phyloP scores from a whole-genome alignment of 2,113 vertebrate species.

The Thunnus thynnus region DNA sequence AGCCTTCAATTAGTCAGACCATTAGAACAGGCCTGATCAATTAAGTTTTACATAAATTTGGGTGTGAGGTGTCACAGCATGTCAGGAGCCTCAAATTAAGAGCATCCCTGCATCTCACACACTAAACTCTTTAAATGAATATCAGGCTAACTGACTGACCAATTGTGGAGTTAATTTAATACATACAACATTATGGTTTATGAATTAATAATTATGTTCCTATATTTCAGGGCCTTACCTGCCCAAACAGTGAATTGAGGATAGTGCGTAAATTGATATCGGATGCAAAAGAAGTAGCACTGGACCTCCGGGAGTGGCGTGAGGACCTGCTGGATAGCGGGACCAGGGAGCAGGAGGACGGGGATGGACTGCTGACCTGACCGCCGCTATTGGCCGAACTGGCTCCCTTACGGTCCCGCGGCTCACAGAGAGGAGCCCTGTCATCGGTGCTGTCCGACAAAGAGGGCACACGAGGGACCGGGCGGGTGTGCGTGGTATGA shows the following conservation, averaged over 20 bases:
- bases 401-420: slow-evolving; percentile 56
- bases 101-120: slow-evolving; percentile 3
- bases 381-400: slow-evolving; percentile 52
- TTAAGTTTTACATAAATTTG: not conserved
- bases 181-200: not conserved
- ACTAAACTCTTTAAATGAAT: not conserved
- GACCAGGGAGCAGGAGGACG: slow-evolving; percentile 81
- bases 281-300: slow-evolving; percentile 83
- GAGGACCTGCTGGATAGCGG: slow-evolving; percentile 85
- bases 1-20: not conserved
- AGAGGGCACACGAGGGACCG: slow-evolving; percentile 76
- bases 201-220: not conserved
- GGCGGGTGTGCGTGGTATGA: slow-evolving; percentile 69
- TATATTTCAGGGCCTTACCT: slow-evolving; percentile 86
- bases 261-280: slow-evolving; percentile 91
- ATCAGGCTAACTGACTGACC: not conserved
- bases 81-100: not conserved
- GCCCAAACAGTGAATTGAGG: slow-evolving; percentile 95
- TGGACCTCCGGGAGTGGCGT: slow-evolving; percentile 83
- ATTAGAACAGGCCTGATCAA: accelerated
- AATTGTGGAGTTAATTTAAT: not conserved
- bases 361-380: slow-evolving; percentile 70
- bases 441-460: slow-evolving; percentile 81
- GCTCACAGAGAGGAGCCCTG: slow-evolving; percentile 75
- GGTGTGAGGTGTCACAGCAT: slow-evolving; percentile 13